Base-by-base conservation (phyloP, 30 jellyfish, hydroid and myxozoan species). In the Aurelia aurita complex sp. Pacific region DNA sequence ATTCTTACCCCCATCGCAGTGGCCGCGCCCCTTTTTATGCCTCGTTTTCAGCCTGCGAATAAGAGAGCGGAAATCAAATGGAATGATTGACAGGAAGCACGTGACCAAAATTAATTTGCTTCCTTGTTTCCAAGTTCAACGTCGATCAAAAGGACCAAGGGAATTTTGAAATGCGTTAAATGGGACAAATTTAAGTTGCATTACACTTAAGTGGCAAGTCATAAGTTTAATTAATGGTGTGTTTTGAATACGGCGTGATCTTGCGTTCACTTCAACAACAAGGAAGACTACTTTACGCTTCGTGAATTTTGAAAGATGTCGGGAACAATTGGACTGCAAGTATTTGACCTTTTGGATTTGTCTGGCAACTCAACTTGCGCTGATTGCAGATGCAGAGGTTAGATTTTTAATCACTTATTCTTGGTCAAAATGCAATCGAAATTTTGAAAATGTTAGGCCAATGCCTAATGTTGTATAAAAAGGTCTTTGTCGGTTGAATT, bases 281-380 rank as follows among this genome's bases (percentile, higher is more conserved):
- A 34, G 46, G 46, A 50, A 66, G 76, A 66, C 36, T 23, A 17
- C 36, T 17, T 50, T 16, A 50, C 43, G 43, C 76, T 66, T 17
- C 43, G 57, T 23, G 46, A 66, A 18, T 14, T 18, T 18, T 13
- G 70, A 55, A 55, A 36, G 17, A 77, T 77, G 87, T 29, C 87
- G 53, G 77, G 87, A n/a, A 77, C 38, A 11, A 42, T 77, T 33
- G 74, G 67, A 14, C n/a, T 36, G 3, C 63, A 70, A 18, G 42
- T 88, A 40, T 81, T 79, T 35, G 91, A 88, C 17, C 53, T 88
- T 50, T n/a, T 67, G 66, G 76, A 73, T 19, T 74, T 4, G 4
- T 81, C 91, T 14, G 97, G 97, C 13, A 88, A 88, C 55, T 67
- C 65, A 35, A 46, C n/a, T 5, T 88, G 97, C 79, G 97, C 97